phyloP scores from a whole-genome alignment of 2,113 vertebrate species.

The Echinops telfairi region DNA sequence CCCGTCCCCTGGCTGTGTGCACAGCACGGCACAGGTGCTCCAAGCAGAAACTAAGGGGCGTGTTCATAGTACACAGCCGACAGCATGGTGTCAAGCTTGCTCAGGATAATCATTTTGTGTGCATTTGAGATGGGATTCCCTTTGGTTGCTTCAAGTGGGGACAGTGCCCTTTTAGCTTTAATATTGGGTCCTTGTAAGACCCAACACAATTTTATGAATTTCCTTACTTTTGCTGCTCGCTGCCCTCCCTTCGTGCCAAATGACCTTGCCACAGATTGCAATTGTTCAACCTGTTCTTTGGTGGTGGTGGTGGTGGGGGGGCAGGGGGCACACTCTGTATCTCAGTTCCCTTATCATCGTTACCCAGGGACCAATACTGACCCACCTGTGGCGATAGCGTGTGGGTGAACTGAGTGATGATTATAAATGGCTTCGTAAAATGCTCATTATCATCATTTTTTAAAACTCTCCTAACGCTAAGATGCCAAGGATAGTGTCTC shows the following conservation, averaged over 20 bases:
- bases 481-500: not conserved
- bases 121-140: constrained; percentile 43
- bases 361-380: constrained; percentile 66
- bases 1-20: not conserved
- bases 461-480: constrained; percentile 56
- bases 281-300: constrained; percentile 60
- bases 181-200: not conserved
- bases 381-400: constrained; percentile 58
- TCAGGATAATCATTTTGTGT: constrained; percentile 3
- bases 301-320: too few relatives aligned
- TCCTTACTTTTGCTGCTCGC: constrained; percentile 8
- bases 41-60: constrained; percentile 46
- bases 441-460: constrained; percentile 63
- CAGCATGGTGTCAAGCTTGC: not conserved
- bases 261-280: constrained; percentile 53
- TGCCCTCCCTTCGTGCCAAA: not conserved
- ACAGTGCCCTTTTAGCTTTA: not conserved
- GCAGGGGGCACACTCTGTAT: not conserved
- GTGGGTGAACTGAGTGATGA: constrained; percentile 68
- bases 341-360: constrained; percentile 74
- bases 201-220: not conserved
- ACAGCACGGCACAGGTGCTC: not conserved
- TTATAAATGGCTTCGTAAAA: constrained; percentile 78
- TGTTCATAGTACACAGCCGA: not conserved
- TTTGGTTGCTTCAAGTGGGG: not conserved